Evolutionary conservation across 2,113 vertebrate species (phyloP).

Genomic region (Catharus minimus): DNA sequence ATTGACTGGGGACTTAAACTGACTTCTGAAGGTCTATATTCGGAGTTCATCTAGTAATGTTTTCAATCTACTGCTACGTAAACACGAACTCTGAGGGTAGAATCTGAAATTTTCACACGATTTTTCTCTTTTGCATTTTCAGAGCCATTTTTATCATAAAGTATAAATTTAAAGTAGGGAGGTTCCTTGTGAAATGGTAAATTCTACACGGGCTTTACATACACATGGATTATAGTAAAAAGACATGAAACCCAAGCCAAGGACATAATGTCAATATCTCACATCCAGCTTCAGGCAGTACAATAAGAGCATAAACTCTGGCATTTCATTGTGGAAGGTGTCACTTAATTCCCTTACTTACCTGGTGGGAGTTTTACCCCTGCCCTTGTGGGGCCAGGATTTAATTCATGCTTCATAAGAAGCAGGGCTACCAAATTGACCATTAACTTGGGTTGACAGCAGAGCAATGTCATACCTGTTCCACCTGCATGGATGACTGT

Average conservation of each 20-base stretch:
- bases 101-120: neutral
- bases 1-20: conserved; percentile 17
- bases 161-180: neutral
- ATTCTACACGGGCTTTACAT: neutral
- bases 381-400: neutral
- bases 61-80: conserved; percentile 36
- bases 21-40: neutral
- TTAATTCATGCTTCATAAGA: neutral
- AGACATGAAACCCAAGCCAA: neutral
- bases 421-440: neutral
- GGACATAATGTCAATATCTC: neutral
- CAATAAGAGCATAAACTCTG: neutral
- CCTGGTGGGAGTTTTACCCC: neutral
- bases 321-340: accelerated
- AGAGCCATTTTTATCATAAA: neutral
- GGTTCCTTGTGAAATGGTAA: neutral
- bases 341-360: neutral
- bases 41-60: neutral
- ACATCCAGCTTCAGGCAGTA: neutral
- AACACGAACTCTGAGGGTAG: neutral
- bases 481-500: accelerated
- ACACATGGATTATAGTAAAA: neutral
- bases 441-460: neutral
- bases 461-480: neutral
- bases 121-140: neutral